Evolutionary conservation across 2,797 vertebrate genomes (phyloP).

Genomic region (Hippocampus kuda): DNA sequence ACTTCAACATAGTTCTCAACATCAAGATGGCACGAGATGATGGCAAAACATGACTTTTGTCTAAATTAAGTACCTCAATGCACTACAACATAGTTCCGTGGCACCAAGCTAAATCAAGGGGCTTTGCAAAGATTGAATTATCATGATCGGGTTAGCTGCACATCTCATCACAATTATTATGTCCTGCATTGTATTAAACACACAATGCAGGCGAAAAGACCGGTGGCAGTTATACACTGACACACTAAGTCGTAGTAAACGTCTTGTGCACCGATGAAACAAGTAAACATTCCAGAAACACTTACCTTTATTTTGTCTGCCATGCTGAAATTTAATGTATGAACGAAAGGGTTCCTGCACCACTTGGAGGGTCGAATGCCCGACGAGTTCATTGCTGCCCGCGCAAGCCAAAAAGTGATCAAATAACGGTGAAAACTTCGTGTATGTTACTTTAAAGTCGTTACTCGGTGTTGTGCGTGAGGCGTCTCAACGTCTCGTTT

Average conservation of each 20-base stretch:
- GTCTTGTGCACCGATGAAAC: not conserved
- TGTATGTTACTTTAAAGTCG: accelerated
- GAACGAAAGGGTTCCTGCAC: constrained; percentile 78
- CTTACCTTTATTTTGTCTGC: constrained; percentile 80
- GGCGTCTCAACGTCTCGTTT: not conserved
- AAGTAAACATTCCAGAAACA: not conserved
- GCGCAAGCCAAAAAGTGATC: not conserved
- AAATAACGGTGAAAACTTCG: not conserved
- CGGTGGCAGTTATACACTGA: too few species aligned
- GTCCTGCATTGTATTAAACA: too few species aligned
- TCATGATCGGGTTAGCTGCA: not conserved
- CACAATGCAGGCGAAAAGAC: too few species aligned
- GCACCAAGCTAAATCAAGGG: not conserved
- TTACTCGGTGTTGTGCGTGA: not conserved
- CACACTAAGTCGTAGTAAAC: too few species aligned
- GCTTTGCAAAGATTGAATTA: too few species aligned
- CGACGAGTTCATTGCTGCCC: constrained; percentile 64
- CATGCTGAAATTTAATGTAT: constrained; percentile 72
- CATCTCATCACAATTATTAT: not conserved
- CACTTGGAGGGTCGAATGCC: constrained; percentile 40
- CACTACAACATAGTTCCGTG: not conserved
- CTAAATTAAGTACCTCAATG: not conserved
- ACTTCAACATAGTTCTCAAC: too few species aligned
- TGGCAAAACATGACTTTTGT: too few species aligned
- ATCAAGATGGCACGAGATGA: too few species aligned